Evolutionary conservation across 2,113 vertebrate species (phyloP), one percentile per base, ranked within the genome.

Genomic region (Melanerpes aurifrons): DNA sequence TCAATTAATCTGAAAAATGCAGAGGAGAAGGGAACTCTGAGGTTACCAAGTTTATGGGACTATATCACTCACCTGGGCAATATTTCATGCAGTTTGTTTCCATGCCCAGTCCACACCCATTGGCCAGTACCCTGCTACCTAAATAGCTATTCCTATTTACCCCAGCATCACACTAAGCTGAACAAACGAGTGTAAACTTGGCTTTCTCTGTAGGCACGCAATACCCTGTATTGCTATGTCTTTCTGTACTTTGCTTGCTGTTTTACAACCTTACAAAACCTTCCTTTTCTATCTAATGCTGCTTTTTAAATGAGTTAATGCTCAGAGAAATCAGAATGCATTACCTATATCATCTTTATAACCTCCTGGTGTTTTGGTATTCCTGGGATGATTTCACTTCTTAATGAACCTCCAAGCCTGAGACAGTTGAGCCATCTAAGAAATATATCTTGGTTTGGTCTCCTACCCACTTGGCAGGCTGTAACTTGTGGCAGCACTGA

Each of bases 291-390:
- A 57, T 32, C 90, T 67, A 82, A 84, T 89, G 61, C 78, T 64
- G 47, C 56, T 78, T 95, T 96, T 92, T 90, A 90, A 96, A 93
- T 92, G 47, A 93, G 73, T 91, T 92, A 93, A 96, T 94, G 78
- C 73, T 43, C 89, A 67, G 26, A 79, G 63, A 95, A 90, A 95
- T 83, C 67, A 86, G 89, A 94, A 92, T 89, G 61, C 71, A 92
- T 94, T 95, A 92, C 85, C 78, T 94, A 59, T 72, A 81, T 94
- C 90, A 91, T 86, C 88, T 93, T 94, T 89, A 89, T 88, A 89
- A 72, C 86, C 45, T 92, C 57, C 63, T 71, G 45, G 67, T 89
- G 76, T 91, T 94, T 89, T 88, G 95, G 82, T 91, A 92, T 96
- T 92, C 91, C 31, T 85, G 72, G 76, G 69, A 88, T 87, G 80